phyloP scores from a whole-genome alignment of 2,113 vertebrate species.

The Micronisus gabar region DNA sequence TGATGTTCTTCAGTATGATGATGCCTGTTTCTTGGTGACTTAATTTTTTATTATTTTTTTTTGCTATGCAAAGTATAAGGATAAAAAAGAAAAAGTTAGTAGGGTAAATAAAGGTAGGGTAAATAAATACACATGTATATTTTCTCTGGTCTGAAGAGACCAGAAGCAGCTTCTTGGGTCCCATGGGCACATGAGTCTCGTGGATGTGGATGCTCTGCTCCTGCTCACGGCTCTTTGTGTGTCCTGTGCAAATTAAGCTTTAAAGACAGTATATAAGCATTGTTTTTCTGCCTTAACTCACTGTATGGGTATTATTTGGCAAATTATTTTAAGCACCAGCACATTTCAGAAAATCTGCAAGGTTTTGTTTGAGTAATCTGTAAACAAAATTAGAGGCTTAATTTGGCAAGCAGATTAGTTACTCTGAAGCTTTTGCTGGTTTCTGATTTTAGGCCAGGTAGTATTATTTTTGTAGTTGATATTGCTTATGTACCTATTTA shows the following conservation, averaged over 20 bases:
- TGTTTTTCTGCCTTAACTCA: neutral
- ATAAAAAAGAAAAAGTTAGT: neutral
- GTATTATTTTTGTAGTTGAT: neutral
- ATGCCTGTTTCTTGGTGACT: neutral
- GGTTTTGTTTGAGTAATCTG: neutral
- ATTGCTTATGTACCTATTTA: neutral
- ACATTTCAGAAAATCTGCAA: neutral
- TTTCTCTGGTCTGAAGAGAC: neutral
- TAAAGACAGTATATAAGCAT: neutral
- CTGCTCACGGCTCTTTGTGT: neutral
- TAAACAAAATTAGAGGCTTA: neutral
- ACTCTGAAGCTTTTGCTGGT: neutral
- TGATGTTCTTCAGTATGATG: neutral
- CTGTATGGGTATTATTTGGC: neutral
- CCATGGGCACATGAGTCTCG: rapidly evolving
- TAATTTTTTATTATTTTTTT: neutral
- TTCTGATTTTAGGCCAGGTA: neutral
- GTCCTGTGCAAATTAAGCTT: neutral
- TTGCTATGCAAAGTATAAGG: neutral
- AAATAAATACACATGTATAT: neutral
- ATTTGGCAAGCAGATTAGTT: neutral
- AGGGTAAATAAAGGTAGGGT: neutral
- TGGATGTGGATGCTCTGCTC: neutral
- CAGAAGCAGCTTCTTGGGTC: neutral
- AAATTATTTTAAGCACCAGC: neutral